These are phyloP conservation scores for Cistogaster globosa DNA, from an alignment of 2,888 invertebrate genomes.

Conservation along the genomic window DNA sequence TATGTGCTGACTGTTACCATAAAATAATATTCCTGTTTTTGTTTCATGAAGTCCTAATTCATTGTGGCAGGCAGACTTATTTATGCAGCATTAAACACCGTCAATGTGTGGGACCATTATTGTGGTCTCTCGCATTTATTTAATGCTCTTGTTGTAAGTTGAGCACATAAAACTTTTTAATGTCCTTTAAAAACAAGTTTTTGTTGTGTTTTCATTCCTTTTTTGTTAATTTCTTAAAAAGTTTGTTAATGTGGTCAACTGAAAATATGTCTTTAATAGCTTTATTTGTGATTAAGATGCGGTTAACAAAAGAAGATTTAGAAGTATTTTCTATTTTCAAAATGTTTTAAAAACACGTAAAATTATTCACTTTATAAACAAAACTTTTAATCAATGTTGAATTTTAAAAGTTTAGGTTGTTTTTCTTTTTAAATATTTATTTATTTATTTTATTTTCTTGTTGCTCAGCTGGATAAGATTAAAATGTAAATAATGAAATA, in stretches of 20 bases:
- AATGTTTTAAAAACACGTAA: too few species aligned
- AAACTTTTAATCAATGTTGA: too few species aligned
- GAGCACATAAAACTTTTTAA: conserved; percentile 53
- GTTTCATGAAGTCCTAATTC: conserved; percentile 6
- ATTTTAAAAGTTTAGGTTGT: too few species aligned
- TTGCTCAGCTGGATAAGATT: too few species aligned
- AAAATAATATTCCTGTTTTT: conserved; percentile 6
- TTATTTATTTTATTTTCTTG: too few species aligned
- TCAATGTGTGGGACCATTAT: conserved; percentile 56
- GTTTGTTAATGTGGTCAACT: neutral
- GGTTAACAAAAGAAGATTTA: neutral
- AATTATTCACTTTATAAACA: too few species aligned
- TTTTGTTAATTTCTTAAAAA: neutral
- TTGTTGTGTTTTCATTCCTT: neutral
- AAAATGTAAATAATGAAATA: too few species aligned
- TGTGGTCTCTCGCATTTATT: conserved; percentile 56
- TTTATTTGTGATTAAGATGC: neutral
- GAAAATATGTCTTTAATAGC: neutral
- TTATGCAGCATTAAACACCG: conserved; percentile 63
- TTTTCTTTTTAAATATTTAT: too few species aligned
- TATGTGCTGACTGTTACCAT: neutral
- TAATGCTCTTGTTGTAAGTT: conserved; percentile 2
- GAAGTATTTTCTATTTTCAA: too few species aligned
- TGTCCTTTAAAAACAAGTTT: too few species aligned
- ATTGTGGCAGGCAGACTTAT: conserved; percentile 45